These are phyloP conservation scores for Hylyphantes graminicola DNA, from an alignment of 1,140 invertebrate species.

Conservation along the genomic window DNA sequence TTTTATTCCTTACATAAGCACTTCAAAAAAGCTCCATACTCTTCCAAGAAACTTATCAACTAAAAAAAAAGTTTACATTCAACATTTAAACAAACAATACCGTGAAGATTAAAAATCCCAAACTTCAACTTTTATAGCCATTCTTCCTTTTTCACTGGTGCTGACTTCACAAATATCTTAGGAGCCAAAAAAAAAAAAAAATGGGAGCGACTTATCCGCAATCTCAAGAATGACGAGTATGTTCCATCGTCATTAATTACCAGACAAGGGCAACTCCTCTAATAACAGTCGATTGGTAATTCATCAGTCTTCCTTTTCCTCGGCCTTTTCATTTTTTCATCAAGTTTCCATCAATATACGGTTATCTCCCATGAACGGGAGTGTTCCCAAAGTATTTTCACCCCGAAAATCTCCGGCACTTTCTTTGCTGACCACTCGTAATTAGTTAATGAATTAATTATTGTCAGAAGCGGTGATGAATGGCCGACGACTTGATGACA, in stretches of 20 bases:
- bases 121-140: too few species aligned
- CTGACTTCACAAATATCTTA: conserved; percentile 25
- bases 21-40: too few species aligned
- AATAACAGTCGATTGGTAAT: conserved; percentile 42
- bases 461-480: conserved; percentile 29
- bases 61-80: too few species aligned
- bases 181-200: conserved; percentile 9
- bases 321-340: conserved; percentile 8
- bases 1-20: too few species aligned
- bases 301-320: conserved; percentile 23
- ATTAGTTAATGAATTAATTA: conserved; percentile 55
- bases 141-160: too few species aligned
- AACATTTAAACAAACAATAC: too few species aligned
- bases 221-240: conserved; percentile 21
- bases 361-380: conserved; percentile 16
- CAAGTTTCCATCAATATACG: conserved; percentile 36
- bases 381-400: conserved; percentile 37
- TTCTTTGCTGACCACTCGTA: conserved; percentile 30
- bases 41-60: too few species aligned
- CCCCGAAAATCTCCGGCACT: conserved; percentile 14
- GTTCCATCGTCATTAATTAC: conserved; percentile 39
- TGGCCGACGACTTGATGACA: background rate
- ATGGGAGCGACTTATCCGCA: conserved; percentile 22
- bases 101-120: too few species aligned
- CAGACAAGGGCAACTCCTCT: conserved; percentile 47